Conservation (phyloP, 2,113 vertebrate species). For the Pterocles gutturalis region DNA sequence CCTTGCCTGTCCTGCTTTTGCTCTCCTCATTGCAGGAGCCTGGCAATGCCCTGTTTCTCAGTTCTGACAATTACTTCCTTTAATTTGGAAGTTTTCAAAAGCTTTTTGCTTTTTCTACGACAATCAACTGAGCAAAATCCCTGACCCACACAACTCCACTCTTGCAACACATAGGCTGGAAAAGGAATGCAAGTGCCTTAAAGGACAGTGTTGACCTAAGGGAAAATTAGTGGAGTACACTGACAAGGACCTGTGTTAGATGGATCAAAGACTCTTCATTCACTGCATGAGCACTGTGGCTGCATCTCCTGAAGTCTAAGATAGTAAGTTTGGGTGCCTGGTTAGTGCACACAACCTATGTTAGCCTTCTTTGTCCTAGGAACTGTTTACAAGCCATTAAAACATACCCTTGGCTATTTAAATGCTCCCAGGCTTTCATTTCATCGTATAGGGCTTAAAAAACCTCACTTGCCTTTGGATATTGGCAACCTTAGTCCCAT, state of each 20-base stretch:
- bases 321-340: background rate
- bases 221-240: background rate
- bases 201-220: background rate
- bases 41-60: slow-evolving; percentile 11
- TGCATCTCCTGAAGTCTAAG: background rate
- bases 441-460: background rate
- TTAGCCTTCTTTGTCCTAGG: background rate
- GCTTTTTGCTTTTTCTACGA: background rate
- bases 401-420: background rate
- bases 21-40: background rate
- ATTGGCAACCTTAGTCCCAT: background rate
- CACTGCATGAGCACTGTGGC: background rate
- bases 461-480: background rate
- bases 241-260: background rate
- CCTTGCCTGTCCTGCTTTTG: background rate
- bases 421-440: background rate
- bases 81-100: background rate
- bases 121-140: background rate
- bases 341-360: background rate
- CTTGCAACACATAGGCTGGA: background rate
- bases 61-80: slow-evolving; percentile 1
- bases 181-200: background rate
- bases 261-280: background rate
- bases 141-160: background rate
- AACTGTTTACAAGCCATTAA: background rate